phyloP scores from a whole-genome alignment of 2,797 vertebrate genomes.

The Poliocrania exsul region DNA sequence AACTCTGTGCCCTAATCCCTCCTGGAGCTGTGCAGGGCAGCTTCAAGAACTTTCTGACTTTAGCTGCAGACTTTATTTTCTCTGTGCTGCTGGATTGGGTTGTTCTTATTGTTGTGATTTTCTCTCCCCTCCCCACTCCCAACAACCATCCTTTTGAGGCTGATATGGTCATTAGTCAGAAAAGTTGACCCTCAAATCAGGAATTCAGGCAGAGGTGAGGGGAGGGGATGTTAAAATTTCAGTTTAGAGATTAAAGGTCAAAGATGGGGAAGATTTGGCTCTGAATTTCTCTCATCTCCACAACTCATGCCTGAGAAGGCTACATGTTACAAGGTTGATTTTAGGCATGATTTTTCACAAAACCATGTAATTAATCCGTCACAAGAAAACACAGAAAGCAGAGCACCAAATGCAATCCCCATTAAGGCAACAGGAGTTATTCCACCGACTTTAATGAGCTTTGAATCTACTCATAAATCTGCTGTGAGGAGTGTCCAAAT shows the following conservation, averaged over 20 bases:
- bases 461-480: conserved; percentile 58
- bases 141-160: not conserved
- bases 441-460: conserved; percentile 24
- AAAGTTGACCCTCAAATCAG: not conserved
- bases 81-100: not conserved
- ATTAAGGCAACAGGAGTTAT: conserved; percentile 28
- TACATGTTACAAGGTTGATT: not conserved
- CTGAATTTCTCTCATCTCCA: not conserved
- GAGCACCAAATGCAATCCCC: conserved; percentile 26
- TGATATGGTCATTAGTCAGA: not conserved
- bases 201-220: not conserved
- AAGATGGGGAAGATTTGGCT: not conserved
- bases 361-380: conserved; percentile 48
- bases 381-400: not conserved
- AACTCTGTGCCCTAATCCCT: not conserved
- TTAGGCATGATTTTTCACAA: conserved; percentile 31
- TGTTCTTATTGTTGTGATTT: not conserved
- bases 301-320: not conserved
- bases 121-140: not conserved
- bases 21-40: not conserved
- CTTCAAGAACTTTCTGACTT: not conserved
- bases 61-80: not conserved
- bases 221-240: not conserved
- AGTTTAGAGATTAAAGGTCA: not conserved
- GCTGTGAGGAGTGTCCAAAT: conserved; percentile 39